Evolutionary conservation across 2,888 invertebrate species (phyloP).

Genomic region (Oegoconia quadripuncta): DNA sequence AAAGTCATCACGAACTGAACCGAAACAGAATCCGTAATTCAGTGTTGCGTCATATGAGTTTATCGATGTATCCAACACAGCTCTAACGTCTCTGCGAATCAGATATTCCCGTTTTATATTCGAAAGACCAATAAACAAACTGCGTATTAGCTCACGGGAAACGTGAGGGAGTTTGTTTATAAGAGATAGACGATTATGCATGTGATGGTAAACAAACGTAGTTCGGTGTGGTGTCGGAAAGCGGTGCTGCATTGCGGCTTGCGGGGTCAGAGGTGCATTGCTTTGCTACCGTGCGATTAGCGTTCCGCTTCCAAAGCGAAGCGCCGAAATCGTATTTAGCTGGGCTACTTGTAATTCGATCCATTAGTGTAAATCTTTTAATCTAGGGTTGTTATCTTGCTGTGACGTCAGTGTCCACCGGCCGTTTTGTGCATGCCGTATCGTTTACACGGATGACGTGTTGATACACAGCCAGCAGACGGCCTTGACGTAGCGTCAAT

Average conservation of each 20-base stretch:
- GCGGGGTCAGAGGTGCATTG: constrained; percentile 60
- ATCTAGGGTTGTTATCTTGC: background rate
- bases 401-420: constrained; percentile 1
- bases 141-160: constrained; percentile 15
- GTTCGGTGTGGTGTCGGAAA: constrained; percentile 54
- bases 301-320: constrained; percentile 34
- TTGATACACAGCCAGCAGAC: constrained; percentile 5
- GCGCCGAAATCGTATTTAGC: constrained; percentile 20
- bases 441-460: constrained; percentile 13
- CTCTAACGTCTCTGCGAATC: constrained; percentile 5
- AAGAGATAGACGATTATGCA: constrained; percentile 40
- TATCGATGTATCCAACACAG: constrained; percentile 2
- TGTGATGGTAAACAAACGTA: constrained; percentile 50
- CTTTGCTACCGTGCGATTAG: constrained; percentile 46
- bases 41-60: constrained; percentile 27
- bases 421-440: constrained; percentile 5
- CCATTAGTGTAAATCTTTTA: background rate
- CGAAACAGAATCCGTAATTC: constrained; percentile 39
- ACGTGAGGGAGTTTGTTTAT: constrained; percentile 30
- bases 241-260: constrained; percentile 62
- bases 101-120: constrained; percentile 18
- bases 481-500: constrained; percentile 20
- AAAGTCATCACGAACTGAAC: constrained; percentile 40
- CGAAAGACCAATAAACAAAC: constrained; percentile 24
- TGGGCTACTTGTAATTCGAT: background rate